phyloP scores from a whole-genome alignment of 2,888 invertebrate species.

The Andrena dorsata region DNA sequence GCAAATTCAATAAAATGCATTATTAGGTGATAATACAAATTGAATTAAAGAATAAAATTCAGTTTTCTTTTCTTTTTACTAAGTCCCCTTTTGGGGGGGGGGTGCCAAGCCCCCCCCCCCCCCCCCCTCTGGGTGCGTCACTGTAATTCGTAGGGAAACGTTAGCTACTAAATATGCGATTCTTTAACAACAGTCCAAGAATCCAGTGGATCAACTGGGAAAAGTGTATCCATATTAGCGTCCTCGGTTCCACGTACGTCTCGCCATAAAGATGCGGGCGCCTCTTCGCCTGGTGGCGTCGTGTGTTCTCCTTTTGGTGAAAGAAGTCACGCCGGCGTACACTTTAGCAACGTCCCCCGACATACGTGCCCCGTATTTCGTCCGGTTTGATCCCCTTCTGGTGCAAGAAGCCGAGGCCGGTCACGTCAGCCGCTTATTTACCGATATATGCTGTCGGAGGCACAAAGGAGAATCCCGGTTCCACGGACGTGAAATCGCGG shows the following conservation, averaged over 20 bases:
- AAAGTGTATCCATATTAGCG: neutral
- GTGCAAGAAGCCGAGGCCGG: slow-evolving; percentile 25
- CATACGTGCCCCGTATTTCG: slow-evolving; percentile 67
- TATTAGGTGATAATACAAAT: no score
- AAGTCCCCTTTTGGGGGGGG: no score
- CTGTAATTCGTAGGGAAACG: no score
- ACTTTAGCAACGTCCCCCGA: slow-evolving; percentile 45
- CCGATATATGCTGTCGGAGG: slow-evolving; percentile 61
- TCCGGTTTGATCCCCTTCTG: slow-evolving; percentile 47
- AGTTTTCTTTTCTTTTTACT: no score
- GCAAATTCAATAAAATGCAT: no score
- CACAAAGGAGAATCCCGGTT: slow-evolving; percentile 64
- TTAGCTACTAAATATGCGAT: no score
- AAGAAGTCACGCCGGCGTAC: slow-evolving; percentile 42
- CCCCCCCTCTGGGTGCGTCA: no score
- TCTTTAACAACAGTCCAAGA: no score
- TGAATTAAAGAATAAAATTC: no score
- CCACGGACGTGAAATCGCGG: slow-evolving; percentile 39
- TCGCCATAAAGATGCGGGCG: neutral
- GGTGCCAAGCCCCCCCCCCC: no score
- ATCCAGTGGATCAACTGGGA: no score
- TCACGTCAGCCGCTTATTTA: slow-evolving; percentile 70
- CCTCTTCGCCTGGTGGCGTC: neutral
- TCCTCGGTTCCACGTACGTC: neutral
- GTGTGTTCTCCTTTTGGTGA: slow-evolving; percentile 15